Conservation (phyloP, 2,888 invertebrate species). For the Coelogynopora nodosa region DNA sequence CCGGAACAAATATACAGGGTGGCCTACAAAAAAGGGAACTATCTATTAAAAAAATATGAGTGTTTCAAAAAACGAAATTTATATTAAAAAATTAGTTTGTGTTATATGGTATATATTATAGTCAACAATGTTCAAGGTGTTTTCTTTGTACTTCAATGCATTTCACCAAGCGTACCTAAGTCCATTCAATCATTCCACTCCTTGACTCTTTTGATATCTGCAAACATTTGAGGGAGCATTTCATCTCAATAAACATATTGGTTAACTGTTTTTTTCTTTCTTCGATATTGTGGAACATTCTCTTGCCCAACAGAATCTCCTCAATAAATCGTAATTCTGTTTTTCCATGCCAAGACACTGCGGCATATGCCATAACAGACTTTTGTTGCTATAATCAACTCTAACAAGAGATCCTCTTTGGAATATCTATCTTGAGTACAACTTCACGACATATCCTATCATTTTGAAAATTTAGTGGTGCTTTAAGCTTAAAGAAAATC, state of each 20-base stretch:
- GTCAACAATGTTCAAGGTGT: not conserved
- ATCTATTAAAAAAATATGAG: too few species aligned
- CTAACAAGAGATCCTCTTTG: conserved; percentile 2
- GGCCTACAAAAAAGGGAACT: too few species aligned
- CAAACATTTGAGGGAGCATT: conserved; percentile 1
- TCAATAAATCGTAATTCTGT: not conserved
- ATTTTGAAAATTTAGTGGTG: not conserved
- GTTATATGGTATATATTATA: too few species aligned
- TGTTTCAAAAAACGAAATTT: too few species aligned
- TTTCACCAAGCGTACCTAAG: not conserved
- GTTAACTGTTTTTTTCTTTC: conserved; percentile 17
- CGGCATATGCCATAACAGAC: not conserved
- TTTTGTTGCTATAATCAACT: not conserved
- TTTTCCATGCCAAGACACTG: conserved; percentile 21
- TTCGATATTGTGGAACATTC: not conserved
- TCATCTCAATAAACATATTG: conserved; percentile 14
- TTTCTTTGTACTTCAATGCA: not conserved
- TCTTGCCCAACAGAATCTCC: not conserved
- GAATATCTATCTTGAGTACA: not conserved
- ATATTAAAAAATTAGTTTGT: too few species aligned
- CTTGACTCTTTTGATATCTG: not conserved
- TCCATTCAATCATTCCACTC: not conserved
- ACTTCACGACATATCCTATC: not conserved
- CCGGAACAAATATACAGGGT: too few species aligned
- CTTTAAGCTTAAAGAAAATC: not conserved